phyloP scores from a whole-genome alignment of 2,113 vertebrate genomes.

The Otolemur garnettii region DNA sequence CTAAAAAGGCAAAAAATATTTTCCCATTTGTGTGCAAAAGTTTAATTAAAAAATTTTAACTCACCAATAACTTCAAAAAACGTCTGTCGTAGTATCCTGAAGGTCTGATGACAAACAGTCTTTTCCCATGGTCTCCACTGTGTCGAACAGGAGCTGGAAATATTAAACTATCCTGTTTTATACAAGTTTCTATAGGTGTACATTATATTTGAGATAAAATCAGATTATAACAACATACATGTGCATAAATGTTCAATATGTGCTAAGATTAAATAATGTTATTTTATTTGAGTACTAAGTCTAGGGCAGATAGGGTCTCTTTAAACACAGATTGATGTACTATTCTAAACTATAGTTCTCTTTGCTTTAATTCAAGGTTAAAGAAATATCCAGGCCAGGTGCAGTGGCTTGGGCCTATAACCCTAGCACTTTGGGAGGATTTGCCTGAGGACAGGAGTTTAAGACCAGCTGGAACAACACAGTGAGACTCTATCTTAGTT shows the following conservation, averaged over 20 bases:
- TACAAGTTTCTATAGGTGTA: neutral
- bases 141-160: slow-evolving; percentile 93
- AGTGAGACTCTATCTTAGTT: no score
- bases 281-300: neutral
- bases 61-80: slow-evolving; percentile 93
- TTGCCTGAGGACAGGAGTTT: no score
- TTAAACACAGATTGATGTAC: neutral
- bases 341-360: slow-evolving; percentile 1
- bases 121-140: slow-evolving; percentile 91
- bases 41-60: slow-evolving; percentile 73
- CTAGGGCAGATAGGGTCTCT: neutral
- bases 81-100: slow-evolving; percentile 92
- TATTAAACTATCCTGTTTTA: slow-evolving; percentile 17
- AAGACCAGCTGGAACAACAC: no score
- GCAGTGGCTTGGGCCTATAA: no score
- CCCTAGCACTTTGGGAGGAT: no score
- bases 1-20: neutral
- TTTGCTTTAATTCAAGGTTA: neutral
- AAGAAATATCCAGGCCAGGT: neutral
- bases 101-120: slow-evolving; percentile 93
- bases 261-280: slow-evolving; percentile 32
- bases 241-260: neutral
- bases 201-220: slow-evolving; percentile 5
- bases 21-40: neutral
- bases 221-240: neutral